Evolutionary conservation across 2,797 vertebrate genomes (phyloP), one percentile per base, ranked within the genome.

Genomic region (Thunnus albacares): DNA sequence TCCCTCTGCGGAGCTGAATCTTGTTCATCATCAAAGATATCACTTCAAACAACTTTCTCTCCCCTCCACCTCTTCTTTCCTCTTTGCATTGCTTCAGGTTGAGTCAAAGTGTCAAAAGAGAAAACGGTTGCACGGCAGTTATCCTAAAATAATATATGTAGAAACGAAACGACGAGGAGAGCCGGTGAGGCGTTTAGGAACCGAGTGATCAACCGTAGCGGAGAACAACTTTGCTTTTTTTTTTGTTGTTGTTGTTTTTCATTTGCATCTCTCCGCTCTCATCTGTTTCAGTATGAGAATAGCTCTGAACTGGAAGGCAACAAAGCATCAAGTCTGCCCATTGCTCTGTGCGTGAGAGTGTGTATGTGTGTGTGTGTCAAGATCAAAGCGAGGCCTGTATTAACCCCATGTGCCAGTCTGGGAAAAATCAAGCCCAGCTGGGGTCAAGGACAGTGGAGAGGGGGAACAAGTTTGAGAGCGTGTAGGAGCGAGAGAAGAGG

Each of bases 401-500:
- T 92, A 94, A 93, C 91, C 91, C 92, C 93, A 93, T 94, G 93
- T 94, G 93, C 93, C 93, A 94, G 92, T 93, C 94, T 94, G 93
- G 93, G 90, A 90, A 89, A 92, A 95, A 95, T 94, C 90, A 95
- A 94, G 90, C 90, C 91, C 94, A 94, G 93, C 93, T 95, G 93
- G 92, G 95, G 93, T 94, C 92, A 93, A 92, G 92, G 93, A 91
- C 87, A 91, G 89, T 89, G 86, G 87, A 89, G 88, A 77, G 64
- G 77, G 82, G 74, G 72, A 82, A 80, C 82, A 82, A 90, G 88
- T 88, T 88, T 79, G 79, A 86, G 90, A 74, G 77, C 56, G 82
- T 77, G 83, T 74, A 72, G 81, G 68, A 82, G 77, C 22, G 55
- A 84, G 79, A 80, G 56, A 59, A 68, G 55, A 72, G 77, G 80